Base-by-base conservation (phyloP, 2,113 vertebrate genomes). In the Daboia siamensis region DNA sequence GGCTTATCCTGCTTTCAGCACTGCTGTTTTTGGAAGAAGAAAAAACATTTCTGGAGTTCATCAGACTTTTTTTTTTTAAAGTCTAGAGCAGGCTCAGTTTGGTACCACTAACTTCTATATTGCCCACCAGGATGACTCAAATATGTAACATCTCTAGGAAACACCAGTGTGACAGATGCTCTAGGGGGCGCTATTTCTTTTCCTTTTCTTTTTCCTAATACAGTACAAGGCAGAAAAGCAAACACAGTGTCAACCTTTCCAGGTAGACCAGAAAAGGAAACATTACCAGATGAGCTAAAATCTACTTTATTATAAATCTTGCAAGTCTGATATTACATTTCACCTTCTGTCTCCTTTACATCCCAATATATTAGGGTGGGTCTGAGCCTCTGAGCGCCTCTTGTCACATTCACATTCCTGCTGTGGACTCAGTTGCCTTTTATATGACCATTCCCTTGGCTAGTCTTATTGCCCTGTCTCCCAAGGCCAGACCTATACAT, bases 11-110 rank as follows among this genome's bases (percentile, higher is more conserved):
- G 84, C 29, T 4, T 7, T 59, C 11, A 86, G n/a, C 23, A 90
- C 15, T 93, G 61, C 26, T 44, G 51, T 51, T 11, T 46, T 89
- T 91, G 88, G 80, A 11, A 48, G 94, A 51, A 94, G 94, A 48
- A 94, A 46, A 94, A 95, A 13, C 84, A 23, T 90, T 44, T 84
- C 44, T 48, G 39, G 64, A 90, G 26, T 44, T 91, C 56, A 11
- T 46, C 56, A 69, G 15, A 95, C 89, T 88, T 51, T 15, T 33
- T 15, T 33, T 91, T 90, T 61, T 87, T 51, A 26, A 51, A n/a
- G 59, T 69, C 46, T 54, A 55, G 51, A 88, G 87, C 26, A 64
- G 15, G 33, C 33, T 44, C 7, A 80, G 7, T 80, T 7, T 21
- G 69, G 69, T 80, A 39, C 33, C 69, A 20, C 7, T 44, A 44